Base-by-base conservation (phyloP, 2,888 invertebrate species). In the Coenonympha arcania region DNA sequence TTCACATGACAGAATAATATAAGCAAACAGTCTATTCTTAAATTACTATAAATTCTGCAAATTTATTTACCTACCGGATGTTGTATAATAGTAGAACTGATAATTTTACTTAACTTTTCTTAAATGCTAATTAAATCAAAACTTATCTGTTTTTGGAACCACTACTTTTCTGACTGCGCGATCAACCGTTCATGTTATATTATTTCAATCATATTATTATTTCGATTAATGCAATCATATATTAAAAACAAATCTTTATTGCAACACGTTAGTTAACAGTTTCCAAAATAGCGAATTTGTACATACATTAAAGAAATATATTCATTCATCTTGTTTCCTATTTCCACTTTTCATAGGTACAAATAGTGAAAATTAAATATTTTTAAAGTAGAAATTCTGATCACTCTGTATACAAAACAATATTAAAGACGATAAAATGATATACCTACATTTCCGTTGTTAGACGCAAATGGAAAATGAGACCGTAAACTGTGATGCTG, bases 371-470 rank as follows among this genome's bases (percentile, higher is more conserved):
- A 9, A 5, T 19, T 6, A 19, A 18, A 15, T 22, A 13, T 22
- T 15, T 9, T 4, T 33, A 13, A 13, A 41, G 19, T 13, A 42
- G 5, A 8, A 20, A 30, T 30, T 31, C 4, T 9, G 20, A 42
- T 31, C 42, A 42, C 42, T 31, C 42, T 42, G 42, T 42, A 42
- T 42, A 39, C 24, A 24, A 24, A 39, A 22, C 22, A 39, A 15
- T 22, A 22, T 24, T 22, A 13, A 39, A 24, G 15, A 9, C 9
- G 24, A 39, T 24, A 24, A 20, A 22, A 24, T 39, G 22, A 42
- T 30, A 30, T 42, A 31, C 28, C 6, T 18, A 18, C 11, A 18
- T 28, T 6, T 16, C 13, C 37, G 8, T 2, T 39, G 13, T 15
- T 15, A 15, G 15, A 16, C 13, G 39, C 39, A 24, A 39, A 24